These are phyloP conservation scores for Cheirogaleus medius DNA, from an alignment of 2,113 vertebrate species.

Conservation along the genomic window DNA sequence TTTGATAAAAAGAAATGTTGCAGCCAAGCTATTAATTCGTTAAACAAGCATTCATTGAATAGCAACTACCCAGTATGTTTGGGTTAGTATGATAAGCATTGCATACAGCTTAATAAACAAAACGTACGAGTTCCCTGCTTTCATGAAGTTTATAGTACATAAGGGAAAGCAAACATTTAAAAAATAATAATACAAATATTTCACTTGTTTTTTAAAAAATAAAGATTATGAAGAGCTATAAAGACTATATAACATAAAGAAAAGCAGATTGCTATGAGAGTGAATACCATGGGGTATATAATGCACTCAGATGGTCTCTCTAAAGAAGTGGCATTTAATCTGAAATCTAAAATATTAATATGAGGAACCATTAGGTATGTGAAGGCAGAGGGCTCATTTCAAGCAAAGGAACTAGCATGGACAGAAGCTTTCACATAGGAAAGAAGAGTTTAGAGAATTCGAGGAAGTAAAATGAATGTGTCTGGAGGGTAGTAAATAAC, in stretches of 20 bases:
- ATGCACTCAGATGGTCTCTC: not conserved
- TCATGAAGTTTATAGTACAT: not conserved
- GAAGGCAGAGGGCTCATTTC: not conserved
- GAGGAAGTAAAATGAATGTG: not conserved
- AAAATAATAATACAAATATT: not conserved
- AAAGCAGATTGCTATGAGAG: not conserved
- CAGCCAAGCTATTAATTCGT: not conserved
- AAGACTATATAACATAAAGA: not conserved
- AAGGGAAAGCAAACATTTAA: not conserved
- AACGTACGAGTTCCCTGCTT: not conserved
- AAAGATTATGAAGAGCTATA: not conserved
- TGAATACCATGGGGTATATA: not conserved
- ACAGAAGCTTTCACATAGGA: not conserved
- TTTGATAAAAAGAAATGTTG: not conserved
- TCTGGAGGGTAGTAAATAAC: not conserved
- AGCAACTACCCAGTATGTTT: not conserved
- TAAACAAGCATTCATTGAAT: not conserved
- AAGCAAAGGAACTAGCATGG: not conserved
- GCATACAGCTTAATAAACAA: not conserved
- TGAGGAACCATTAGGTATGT: not conserved
- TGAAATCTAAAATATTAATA: not conserved
- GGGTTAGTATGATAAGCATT: not conserved
- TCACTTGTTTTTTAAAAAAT: not conserved
- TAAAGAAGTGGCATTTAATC: not conserved
- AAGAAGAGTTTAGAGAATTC: slow-evolving; percentile 20